Evolutionary conservation across 2,888 invertebrate species (phyloP).

Genomic region (Lepidocyrtoides sp.): DNA sequence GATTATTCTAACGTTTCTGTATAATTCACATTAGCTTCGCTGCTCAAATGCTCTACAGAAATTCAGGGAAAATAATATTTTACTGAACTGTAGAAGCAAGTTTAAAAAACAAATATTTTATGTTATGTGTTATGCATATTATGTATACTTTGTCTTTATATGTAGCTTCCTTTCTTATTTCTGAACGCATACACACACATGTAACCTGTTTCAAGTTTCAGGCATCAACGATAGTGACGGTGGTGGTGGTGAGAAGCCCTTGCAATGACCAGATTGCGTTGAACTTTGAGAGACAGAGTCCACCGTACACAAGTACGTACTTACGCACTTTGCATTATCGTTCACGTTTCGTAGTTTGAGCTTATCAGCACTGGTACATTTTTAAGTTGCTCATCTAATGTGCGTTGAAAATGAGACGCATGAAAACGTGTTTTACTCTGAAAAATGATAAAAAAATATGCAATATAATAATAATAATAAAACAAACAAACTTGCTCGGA

Average conservation of each 20-base stretch:
- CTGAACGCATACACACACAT: slow-evolving; percentile 33
- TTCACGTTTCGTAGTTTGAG: slow-evolving; percentile 34
- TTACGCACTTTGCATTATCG: slow-evolving; percentile 69
- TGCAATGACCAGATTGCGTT: slow-evolving; percentile 79
- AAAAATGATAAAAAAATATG: slow-evolving; percentile 41
- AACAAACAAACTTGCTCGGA: slow-evolving; percentile 41
- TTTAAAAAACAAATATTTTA: slow-evolving; percentile 12
- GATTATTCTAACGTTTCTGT: slow-evolving; percentile 38
- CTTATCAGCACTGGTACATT: slow-evolving; percentile 64
- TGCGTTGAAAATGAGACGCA: slow-evolving; percentile 58
- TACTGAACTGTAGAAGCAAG: too few relatives aligned
- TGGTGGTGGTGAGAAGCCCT: slow-evolving; percentile 56
- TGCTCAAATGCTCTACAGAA: neutral
- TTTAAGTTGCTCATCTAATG: slow-evolving; percentile 47
- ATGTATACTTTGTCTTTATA: slow-evolving; percentile 10
- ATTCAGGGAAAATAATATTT: slow-evolving; percentile 8
- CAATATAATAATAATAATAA: neutral
- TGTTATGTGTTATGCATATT: too few relatives aligned
- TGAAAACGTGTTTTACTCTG: slow-evolving; percentile 57
- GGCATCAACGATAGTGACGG: neutral
- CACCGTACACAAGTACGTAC: slow-evolving; percentile 31
- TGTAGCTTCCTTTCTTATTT: slow-evolving; percentile 33
- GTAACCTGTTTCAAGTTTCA: slow-evolving; percentile 75
- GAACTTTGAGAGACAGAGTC: slow-evolving; percentile 48
- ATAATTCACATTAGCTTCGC: slow-evolving; percentile 33